phyloP scores from a whole-genome alignment of 2,888 invertebrate genomes.

The Napeogenes sylphis region DNA sequence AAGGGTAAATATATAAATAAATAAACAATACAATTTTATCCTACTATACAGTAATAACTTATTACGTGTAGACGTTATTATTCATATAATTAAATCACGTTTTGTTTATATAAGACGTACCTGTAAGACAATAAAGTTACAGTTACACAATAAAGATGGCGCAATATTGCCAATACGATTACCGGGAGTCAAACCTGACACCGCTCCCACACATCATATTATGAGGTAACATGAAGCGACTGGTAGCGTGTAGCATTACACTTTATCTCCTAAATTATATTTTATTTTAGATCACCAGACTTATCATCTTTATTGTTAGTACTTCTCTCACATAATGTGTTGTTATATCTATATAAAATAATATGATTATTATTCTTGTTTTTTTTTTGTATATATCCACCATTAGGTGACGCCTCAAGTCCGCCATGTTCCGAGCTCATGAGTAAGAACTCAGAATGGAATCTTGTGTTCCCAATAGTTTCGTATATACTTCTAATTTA shows the following conservation, averaged over 20 bases:
- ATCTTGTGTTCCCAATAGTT: neutral
- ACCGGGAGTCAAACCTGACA: constrained; percentile 53
- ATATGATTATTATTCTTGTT: no score
- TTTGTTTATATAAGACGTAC: neutral
- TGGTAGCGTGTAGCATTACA: constrained; percentile 9
- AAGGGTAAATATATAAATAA: no score
- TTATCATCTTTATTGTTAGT: no score
- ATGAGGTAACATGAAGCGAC: constrained; percentile 41
- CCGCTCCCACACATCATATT: constrained; percentile 52
- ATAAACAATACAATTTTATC: no score
- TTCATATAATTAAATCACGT: neutral
- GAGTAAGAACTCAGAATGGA: no score
- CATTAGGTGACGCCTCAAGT: no score
- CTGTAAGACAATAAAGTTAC: constrained; percentile 12
- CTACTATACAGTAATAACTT: no score
- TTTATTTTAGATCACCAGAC: neutral
- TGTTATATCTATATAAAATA: no score
- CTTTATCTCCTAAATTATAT: neutral
- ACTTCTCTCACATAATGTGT: no score
- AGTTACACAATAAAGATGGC: constrained; percentile 19
- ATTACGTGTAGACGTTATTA: no score
- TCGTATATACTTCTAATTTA: neutral
- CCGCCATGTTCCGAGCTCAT: no score
- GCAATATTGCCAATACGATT: constrained; percentile 21
- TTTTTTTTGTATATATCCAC: no score